Percentiles rank a stretch among this genome's conserved stretches.
Evolutionary conservation across 1,140 invertebrate genomes (phyloP).

Genomic region (Drosophila bocqueti): DNA sequence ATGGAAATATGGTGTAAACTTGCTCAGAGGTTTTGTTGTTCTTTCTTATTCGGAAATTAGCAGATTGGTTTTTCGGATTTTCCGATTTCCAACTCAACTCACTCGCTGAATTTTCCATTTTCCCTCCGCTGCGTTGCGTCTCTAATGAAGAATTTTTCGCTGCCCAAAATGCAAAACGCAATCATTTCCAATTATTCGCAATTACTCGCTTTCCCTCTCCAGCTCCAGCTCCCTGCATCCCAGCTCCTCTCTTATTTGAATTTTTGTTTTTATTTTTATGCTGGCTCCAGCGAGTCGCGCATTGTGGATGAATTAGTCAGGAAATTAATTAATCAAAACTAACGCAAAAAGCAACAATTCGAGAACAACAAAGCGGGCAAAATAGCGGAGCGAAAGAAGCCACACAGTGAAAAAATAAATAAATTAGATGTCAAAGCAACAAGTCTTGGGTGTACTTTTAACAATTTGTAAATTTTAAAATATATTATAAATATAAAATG

Average conservation of each 20-base stretch:
- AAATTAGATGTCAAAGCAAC: not conserved
- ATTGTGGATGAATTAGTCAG: slow-evolving; percentile 83
- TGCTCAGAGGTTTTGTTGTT: not conserved
- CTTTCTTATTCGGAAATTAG: not conserved
- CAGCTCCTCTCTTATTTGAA: slow-evolving; percentile 3
- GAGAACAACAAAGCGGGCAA: slow-evolving; percentile 33
- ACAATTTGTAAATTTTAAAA: not conserved
- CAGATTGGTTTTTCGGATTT: not conserved
- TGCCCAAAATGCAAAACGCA: slow-evolving; percentile 39
- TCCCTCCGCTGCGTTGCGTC: slow-evolving; percentile 2
- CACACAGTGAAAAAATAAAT: slow-evolving; percentile 20
- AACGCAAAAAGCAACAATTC: slow-evolving; percentile 61
- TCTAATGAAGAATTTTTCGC: slow-evolving; percentile 25
- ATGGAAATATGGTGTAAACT: not conserved
- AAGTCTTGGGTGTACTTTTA: not conserved
- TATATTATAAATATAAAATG: too few relatives aligned
- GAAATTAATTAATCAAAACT: slow-evolving; percentile 84
- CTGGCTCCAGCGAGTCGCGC: slow-evolving; percentile 76
- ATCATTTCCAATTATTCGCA: slow-evolving; percentile 61
- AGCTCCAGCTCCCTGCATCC: slow-evolving; percentile 3
- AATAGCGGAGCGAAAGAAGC: slow-evolving; percentile 13
- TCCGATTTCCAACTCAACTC: not conserved
- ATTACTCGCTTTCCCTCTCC: slow-evolving; percentile 8
- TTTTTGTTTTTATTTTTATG: slow-evolving; percentile 30
- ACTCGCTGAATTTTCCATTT: not conserved